These are phyloP conservation scores for Cercopithecus mona DNA, from an alignment of 2,113 vertebrate species.

Conservation along the genomic window DNA sequence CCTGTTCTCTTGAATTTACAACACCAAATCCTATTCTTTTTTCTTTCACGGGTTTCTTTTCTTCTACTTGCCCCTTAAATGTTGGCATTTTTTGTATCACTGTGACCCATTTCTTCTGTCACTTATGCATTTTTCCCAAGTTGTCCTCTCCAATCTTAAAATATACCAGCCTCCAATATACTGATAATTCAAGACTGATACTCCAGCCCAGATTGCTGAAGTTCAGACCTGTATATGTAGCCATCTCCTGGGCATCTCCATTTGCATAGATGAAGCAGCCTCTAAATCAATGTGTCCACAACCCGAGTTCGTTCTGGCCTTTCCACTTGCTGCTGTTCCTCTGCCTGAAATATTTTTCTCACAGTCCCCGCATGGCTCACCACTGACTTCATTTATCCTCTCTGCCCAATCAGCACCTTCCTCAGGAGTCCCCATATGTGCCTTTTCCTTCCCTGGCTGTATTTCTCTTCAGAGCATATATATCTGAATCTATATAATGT, in stretches of 20 bases:
- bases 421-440: background rate
- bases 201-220: background rate
- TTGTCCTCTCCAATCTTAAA: background rate
- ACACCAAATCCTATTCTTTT: background rate
- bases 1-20: background rate
- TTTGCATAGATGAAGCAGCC: background rate
- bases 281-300: background rate
- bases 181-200: background rate
- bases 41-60: background rate
- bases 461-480: conserved; percentile 7
- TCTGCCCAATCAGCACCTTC: background rate
- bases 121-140: background rate
- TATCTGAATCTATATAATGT: background rate
- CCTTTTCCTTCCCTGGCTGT: background rate
- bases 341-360: background rate
- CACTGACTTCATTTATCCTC: background rate
- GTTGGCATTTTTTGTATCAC: background rate
- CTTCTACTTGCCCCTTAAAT: background rate
- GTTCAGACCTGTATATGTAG: background rate
- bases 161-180: background rate
- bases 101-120: background rate
- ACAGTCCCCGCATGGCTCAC: background rate
- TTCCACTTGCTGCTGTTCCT: background rate
- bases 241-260: background rate
- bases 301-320: background rate